A percentile compares a stretch with the other conserved stretches of the same genome.
Evolutionary conservation across 2,888 invertebrate genomes (phyloP).

Genomic region (Eupithecia subumbrata): DNA sequence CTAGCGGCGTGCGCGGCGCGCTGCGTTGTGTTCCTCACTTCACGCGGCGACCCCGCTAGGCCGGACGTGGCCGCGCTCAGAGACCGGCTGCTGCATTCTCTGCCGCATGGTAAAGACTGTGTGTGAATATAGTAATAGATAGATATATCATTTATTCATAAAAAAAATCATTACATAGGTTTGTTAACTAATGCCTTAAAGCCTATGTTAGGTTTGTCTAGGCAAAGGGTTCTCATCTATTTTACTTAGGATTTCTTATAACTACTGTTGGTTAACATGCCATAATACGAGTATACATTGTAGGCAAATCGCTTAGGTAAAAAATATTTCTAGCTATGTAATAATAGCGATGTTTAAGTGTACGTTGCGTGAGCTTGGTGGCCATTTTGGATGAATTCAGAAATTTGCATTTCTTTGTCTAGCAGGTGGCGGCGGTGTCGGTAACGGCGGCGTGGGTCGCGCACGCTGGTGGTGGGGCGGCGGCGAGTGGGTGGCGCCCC

Average conservation of each 20-base stretch:
- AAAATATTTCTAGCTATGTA: no score
- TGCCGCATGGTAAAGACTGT: conserved; percentile 48
- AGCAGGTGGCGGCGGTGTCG: conserved; percentile 58
- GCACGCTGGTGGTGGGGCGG: conserved; percentile 52
- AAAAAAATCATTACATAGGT: no score
- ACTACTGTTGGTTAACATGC: no score
- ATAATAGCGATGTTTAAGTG: not conserved
- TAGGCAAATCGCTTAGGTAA: no score
- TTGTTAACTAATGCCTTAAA: no score
- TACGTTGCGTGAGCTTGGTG: no score
- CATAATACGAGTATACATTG: no score
- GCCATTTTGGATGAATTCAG: no score
- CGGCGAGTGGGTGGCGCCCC: conserved; percentile 62
- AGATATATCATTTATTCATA: no score
- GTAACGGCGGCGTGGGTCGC: conserved; percentile 46
- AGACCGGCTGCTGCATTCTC: conserved; percentile 77
- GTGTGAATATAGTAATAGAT: not conserved
- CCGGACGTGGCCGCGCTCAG: conserved; percentile 69
- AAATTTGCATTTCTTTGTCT: conserved; percentile 39
- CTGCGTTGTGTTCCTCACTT: conserved; percentile 78
- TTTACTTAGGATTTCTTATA: no score
- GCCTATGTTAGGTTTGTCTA: no score
- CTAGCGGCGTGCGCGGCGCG: conserved; percentile 77
- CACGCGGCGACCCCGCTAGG: conserved; percentile 54
- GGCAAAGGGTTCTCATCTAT: no score